These are phyloP conservation scores for Rana temporaria DNA, from an alignment of 2,113 vertebrate genomes.

Conservation along the genomic window DNA sequence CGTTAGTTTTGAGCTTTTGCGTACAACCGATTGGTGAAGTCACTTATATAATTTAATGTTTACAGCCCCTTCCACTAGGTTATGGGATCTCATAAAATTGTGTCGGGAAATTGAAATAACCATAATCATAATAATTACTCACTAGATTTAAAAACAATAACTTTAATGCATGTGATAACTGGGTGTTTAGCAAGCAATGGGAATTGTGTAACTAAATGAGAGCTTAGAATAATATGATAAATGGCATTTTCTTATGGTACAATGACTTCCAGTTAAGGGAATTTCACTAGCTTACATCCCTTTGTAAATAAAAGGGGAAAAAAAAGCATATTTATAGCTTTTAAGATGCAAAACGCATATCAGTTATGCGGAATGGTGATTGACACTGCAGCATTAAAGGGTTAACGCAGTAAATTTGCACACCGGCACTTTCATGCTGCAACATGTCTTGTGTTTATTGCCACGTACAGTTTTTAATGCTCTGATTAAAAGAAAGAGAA, in stretches of 20 bases:
- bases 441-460: conserved; percentile 29
- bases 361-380: background rate
- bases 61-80: conserved; percentile 2
- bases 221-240: no score
- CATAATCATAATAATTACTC: background rate
- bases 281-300: background rate
- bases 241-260: no score
- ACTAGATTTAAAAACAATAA: background rate
- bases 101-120: background rate
- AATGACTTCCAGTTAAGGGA: no score
- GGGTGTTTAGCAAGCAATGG: no score
- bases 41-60: conserved; percentile 10
- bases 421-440: conserved; percentile 17
- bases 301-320: background rate
- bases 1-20: conserved; percentile 17
- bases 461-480: conserved; percentile 11
- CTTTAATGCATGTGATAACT: background rate
- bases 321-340: background rate
- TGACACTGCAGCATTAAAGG: background rate
- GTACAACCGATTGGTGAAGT: conserved; percentile 13
- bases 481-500: conserved; percentile 38
- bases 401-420: conserved; percentile 15
- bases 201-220: no score
- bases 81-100: conserved; percentile 2
- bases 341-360: background rate